Evolutionary conservation across 2,113 vertebrate genomes (phyloP).

Genomic region (Pelecanoides urinatrix): DNA sequence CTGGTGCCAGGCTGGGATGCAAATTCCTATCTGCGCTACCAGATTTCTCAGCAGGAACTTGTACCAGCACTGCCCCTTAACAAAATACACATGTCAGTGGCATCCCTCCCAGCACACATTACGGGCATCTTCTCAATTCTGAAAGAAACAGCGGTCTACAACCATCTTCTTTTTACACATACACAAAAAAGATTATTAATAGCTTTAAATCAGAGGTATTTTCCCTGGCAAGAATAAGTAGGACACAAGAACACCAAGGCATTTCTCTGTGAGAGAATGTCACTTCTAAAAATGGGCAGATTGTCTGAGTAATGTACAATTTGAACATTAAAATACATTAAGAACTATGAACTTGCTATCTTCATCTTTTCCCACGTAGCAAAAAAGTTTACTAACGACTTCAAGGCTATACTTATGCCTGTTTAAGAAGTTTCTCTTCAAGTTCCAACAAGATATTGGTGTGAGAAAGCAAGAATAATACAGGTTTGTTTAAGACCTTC

Average conservation of each 20-base stretch:
- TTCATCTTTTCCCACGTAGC: neutral
- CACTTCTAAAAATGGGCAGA: neutral
- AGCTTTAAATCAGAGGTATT: neutral
- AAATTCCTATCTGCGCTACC: neutral
- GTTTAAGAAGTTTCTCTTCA: neutral
- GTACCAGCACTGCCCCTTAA: neutral
- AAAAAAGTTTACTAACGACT: neutral
- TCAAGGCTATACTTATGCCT: neutral
- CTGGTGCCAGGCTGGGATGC: neutral
- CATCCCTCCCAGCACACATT: neutral
- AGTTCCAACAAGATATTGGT: neutral
- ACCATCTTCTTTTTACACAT: neutral
- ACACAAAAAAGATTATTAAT: neutral
- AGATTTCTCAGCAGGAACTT: neutral
- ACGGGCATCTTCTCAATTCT: neutral
- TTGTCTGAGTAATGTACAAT: rapidly evolving
- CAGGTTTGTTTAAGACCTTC: neutral
- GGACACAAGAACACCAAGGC: neutral
- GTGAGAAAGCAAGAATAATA: neutral
- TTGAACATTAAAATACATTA: neutral
- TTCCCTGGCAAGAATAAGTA: neutral
- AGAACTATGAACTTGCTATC: neutral
- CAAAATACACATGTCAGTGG: rapidly evolving
- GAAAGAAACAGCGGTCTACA: neutral
- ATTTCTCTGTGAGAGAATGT: neutral